phyloP scores from a whole-genome alignment of 2,888 invertebrate species.

The Endotricha flammealis region DNA sequence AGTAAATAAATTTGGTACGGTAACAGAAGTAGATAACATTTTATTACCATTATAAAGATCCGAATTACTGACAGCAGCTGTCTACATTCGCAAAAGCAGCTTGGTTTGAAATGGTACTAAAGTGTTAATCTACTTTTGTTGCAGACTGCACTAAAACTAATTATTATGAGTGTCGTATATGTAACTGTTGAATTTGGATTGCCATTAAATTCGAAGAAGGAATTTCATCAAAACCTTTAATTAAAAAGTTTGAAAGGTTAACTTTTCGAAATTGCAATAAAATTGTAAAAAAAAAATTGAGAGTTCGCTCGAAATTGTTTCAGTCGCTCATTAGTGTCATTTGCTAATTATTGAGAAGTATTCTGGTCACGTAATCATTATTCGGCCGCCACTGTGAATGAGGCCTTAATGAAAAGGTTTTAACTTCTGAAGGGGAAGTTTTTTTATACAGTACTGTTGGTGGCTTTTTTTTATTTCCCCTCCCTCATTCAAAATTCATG shows the following conservation, averaged over 20 bases:
- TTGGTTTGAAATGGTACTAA: no score
- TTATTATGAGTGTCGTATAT: no score
- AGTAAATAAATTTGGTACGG: no score
- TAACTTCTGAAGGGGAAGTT: constrained; percentile 26
- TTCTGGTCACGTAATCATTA: constrained; percentile 35
- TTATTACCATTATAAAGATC: no score
- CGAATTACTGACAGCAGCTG: no score
- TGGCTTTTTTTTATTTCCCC: not conserved
- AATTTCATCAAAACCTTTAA: no score
- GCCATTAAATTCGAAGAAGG: no score
- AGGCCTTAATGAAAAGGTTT: constrained; percentile 33
- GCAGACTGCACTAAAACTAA: no score
- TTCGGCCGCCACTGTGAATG: constrained; percentile 25
- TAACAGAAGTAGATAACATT: no score
- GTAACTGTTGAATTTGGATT: no score
- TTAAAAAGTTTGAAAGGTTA: not conserved
- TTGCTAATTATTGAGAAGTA: constrained; percentile 27
- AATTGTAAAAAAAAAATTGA: not conserved
- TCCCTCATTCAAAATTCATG: constrained; percentile 6
- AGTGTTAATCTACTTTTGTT: no score
- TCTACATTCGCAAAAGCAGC: no score
- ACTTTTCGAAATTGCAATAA: not conserved
- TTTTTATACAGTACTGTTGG: constrained; percentile 4
- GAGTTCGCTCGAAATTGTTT: not conserved
- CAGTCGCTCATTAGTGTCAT: constrained; percentile 25